Conservation (phyloP, 2,113 vertebrate genomes). For the Xyrauchen texanus region DNA sequence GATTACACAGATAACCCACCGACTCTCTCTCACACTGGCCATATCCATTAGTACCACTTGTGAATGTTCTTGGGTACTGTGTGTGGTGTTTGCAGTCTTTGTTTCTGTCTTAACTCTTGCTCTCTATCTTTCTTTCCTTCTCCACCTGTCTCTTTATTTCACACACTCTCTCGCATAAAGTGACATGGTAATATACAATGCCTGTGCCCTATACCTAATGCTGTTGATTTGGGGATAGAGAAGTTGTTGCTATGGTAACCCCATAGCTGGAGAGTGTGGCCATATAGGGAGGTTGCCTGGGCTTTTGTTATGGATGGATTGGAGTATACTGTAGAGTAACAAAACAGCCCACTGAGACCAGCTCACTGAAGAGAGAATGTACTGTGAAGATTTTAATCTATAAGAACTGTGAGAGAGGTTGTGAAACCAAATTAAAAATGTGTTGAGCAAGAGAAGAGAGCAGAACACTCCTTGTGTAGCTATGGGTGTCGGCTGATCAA, state of each 20-base stretch:
- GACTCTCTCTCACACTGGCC: background rate
- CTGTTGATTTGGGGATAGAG: conserved; percentile 26
- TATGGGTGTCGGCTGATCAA: conserved; percentile 6
- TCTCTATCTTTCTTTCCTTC: no score
- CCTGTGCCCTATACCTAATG: background rate
- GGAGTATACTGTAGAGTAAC: conserved; percentile 27
- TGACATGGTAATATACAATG: background rate
- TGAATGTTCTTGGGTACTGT: background rate
- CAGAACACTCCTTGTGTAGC: conserved; percentile 5
- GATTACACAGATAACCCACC: background rate
- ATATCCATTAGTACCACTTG: background rate
- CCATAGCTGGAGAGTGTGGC: conserved; percentile 16
- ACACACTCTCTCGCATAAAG: background rate
- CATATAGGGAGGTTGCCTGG: background rate
- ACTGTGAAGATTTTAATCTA: background rate
- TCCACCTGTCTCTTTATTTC: no score
- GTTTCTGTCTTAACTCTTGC: background rate
- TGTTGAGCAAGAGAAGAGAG: background rate
- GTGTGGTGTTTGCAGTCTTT: background rate
- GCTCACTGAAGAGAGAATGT: background rate
- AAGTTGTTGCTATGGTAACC: conserved; percentile 46
- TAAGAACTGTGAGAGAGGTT: conserved; percentile 27
- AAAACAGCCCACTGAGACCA: conserved; percentile 17
- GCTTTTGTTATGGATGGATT: background rate
- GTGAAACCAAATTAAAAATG: background rate